These are phyloP conservation scores for Drosophila nannoptera DNA, from an alignment of 1,140 invertebrate genomes.

Conservation along the genomic window DNA sequence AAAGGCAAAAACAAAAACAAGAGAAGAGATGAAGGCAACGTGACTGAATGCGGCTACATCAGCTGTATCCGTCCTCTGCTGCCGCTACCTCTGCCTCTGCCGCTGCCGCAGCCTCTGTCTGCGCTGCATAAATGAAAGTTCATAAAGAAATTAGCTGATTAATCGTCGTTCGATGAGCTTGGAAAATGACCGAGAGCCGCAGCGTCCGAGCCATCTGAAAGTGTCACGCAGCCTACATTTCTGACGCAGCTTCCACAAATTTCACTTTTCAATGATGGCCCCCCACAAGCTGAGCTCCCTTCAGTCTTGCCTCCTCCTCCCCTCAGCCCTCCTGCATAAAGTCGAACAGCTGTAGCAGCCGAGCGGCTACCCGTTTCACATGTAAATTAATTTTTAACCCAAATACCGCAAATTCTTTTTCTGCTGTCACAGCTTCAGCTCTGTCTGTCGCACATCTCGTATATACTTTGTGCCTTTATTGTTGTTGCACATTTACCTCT, in stretches of 20 bases:
- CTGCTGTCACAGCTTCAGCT: conserved; percentile 40
- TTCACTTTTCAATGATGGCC: conserved; percentile 74
- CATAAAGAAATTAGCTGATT: conserved; percentile 78
- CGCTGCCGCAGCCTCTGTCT: conserved; percentile 24
- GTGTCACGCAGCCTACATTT: conserved; percentile 77
- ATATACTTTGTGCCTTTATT: conserved; percentile 16
- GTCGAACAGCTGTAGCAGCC: conserved; percentile 39
- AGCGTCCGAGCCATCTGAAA: conserved; percentile 61
- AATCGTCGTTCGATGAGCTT: conserved; percentile 76
- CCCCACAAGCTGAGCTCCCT: neutral
- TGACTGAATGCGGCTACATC: conserved; percentile 58
- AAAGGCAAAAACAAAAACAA: conserved; percentile 44
- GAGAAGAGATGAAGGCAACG: conserved; percentile 52
- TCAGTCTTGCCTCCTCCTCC: neutral
- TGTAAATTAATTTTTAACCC: conserved; percentile 79
- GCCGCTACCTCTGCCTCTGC: neutral
- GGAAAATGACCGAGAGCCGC: conserved; percentile 67
- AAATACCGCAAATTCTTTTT: conserved; percentile 77
- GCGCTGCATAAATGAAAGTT: conserved; percentile 70
- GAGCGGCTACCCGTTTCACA: conserved; percentile 54
- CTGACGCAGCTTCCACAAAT: conserved; percentile 57
- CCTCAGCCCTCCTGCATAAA: neutral
- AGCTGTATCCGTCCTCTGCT: conserved; percentile 12
- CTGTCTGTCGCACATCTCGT: conserved; percentile 29
- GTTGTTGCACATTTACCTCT: conserved; percentile 12